phyloP scores from a whole-genome alignment of 2,888 invertebrate species.

The Pristionchus maxplancki region DNA sequence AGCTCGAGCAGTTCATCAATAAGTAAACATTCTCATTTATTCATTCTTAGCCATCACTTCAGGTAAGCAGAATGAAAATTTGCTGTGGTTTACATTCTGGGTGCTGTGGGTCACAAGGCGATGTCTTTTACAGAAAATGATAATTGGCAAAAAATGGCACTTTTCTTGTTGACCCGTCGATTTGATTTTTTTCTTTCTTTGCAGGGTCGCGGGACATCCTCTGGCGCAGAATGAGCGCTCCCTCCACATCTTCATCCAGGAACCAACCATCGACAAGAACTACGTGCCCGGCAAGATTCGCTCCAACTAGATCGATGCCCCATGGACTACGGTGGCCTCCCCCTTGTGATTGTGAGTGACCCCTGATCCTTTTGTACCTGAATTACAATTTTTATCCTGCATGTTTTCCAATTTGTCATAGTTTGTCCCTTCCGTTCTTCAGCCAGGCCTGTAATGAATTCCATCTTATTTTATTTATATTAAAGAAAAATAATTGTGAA shows the following conservation, averaged over 20 bases:
- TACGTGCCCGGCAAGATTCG: conserved; percentile 88
- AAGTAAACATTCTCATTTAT: too few relatives aligned
- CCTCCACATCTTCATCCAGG: conserved; percentile 99
- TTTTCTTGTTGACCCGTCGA: too few relatives aligned
- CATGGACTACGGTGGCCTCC: not conserved
- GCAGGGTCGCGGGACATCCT: conserved; percentile 94
- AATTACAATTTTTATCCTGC: not conserved
- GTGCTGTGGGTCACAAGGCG: too few relatives aligned
- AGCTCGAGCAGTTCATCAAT: conserved; percentile 96
- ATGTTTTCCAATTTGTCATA: conserved; percentile 28
- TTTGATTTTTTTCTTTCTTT: too few relatives aligned
- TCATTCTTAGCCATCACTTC: too few relatives aligned
- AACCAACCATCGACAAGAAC: conserved; percentile 96
- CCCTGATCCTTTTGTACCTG: not conserved
- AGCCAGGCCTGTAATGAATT: not conserved
- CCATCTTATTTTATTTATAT: not conserved
- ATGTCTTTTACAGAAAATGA: too few relatives aligned
- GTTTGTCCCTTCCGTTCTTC: not conserved
- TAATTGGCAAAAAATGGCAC: too few relatives aligned
- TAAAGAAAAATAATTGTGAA: not conserved
- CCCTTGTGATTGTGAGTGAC: not conserved
- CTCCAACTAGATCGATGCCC: conserved; percentile 58
- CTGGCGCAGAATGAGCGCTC: conserved; percentile 98
- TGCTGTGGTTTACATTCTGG: too few relatives aligned
- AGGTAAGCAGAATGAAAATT: too few relatives aligned